These are phyloP conservation scores for Rhabdomys pumilio DNA, from an alignment of 2,797 vertebrate genomes.

Conservation along the genomic window DNA sequence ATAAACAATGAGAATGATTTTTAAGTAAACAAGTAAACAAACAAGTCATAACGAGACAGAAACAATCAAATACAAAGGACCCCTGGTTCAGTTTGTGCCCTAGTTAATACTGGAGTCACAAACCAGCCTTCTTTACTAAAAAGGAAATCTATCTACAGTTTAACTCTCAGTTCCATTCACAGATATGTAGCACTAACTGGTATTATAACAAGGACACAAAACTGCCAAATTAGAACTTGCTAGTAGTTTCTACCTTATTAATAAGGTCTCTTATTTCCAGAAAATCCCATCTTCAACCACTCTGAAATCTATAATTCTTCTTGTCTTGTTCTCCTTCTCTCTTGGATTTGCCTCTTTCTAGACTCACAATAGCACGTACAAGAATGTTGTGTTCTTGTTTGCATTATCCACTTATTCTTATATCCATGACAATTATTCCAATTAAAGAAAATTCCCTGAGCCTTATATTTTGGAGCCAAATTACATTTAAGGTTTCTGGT, in stretches of 20 bases:
- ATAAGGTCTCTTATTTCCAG: not conserved
- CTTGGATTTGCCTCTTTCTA: not conserved
- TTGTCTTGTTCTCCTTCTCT: not conserved
- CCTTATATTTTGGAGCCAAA: conserved; percentile 51
- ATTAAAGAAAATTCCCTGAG: conserved; percentile 65
- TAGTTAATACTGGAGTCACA: not conserved
- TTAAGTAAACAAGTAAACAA: not conserved
- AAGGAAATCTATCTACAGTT: not conserved
- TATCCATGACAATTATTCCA: conserved; percentile 45
- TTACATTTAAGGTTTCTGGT: conserved; percentile 64
- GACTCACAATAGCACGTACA: conserved; percentile 1
- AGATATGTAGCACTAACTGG: not conserved
- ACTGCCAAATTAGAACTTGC: conserved; percentile 58
- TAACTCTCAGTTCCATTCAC: not conserved
- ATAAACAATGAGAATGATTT: not conserved
- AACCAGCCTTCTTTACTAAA: not conserved
- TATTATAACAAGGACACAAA: not conserved
- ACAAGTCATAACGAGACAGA: not conserved
- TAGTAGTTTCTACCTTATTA: conserved; percentile 17
- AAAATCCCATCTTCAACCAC: conserved; percentile 25
- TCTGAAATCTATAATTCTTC: conserved; percentile 40
- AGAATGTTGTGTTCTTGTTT: conserved; percentile 40
- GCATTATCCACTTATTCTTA: conserved; percentile 6
- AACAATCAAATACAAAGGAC: not conserved
- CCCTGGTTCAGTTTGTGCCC: not conserved